Evolutionary conservation across 2,888 invertebrate genomes (phyloP), one percentile per base, ranked within the genome.

Genomic region (Tiliacea citrago): DNA sequence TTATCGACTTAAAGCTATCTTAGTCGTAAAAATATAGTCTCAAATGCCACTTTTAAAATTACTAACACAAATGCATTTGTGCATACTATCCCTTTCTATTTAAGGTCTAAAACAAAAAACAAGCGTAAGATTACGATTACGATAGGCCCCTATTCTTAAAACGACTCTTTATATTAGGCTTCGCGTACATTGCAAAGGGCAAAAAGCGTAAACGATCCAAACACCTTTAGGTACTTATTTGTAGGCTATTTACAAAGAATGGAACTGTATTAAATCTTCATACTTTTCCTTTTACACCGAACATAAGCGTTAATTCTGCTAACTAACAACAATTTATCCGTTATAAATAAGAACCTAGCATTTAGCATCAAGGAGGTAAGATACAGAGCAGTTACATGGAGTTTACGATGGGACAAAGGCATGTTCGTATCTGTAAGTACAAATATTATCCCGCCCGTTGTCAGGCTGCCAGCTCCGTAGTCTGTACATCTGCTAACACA

Each of bases 201-300:
- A 66, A 76, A 78, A 74, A 68, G 60, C 29, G 13, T 35, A 58
- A 49, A 45, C 24, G 39, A 77, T 55, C 10, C 53, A 42, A 65
- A 79, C 85, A 85, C 84, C 84, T 85, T 85, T 85, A 35, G 3
- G 2, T 35, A 58, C 83, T 77, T 84, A 77, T 84, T 83, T 80
- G 80, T 77, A 61, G 71, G 21, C 73, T 73, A 82, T 73, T 82
- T 77, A 80, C 57, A 58, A 58, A 73, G 71, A 72, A 71, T 77
- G 82, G 74, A 75, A 84, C 53, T 75, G 75, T 77, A 68, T 75
- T 84, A 79, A 84, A 84, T 84, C 85, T 77, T 80, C 80, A 65
- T 73, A 66, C 62, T 62, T 72, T 73, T 57, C 55, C 68, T 73
- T 82, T 75, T 79, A n/a, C 57, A 65, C 12, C 51, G 51, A 21